These are phyloP conservation scores for Spheniscus mendiculus DNA, from an alignment of 2,113 vertebrate species.

Conservation along the genomic window DNA sequence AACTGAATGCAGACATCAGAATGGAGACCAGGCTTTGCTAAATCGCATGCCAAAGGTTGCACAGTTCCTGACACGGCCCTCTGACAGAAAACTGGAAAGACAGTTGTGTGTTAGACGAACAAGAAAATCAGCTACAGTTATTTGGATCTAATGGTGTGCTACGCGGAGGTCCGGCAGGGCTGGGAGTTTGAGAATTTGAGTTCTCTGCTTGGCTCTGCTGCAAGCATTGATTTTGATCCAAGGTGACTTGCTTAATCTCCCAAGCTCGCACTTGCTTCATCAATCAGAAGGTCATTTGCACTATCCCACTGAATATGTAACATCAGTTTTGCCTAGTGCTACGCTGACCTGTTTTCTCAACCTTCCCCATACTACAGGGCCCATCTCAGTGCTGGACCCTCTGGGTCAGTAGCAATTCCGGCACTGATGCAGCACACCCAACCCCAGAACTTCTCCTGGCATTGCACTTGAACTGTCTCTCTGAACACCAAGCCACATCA, in stretches of 20 bases:
- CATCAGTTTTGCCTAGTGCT: not conserved
- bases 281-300: not conserved
- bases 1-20: not conserved
- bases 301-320: not conserved
- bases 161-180: fast-evolving
- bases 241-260: not conserved
- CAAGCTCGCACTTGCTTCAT: not conserved
- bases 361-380: no score
- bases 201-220: not conserved
- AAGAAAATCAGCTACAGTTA: not conserved
- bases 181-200: not conserved
- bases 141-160: not conserved
- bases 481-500: not conserved
- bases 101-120: not conserved
- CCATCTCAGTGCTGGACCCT: not conserved
- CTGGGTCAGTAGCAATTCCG: not conserved
- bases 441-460: not conserved
- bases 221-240: not conserved
- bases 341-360: not conserved
- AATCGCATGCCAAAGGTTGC: not conserved
- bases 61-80: not conserved
- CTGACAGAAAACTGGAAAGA: not conserved
- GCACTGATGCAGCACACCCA: not conserved
- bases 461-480: not conserved
- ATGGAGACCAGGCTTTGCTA: not conserved